Base-by-base conservation (phyloP, 2,888 invertebrate genomes). In the Limnephilus rhombicus region DNA sequence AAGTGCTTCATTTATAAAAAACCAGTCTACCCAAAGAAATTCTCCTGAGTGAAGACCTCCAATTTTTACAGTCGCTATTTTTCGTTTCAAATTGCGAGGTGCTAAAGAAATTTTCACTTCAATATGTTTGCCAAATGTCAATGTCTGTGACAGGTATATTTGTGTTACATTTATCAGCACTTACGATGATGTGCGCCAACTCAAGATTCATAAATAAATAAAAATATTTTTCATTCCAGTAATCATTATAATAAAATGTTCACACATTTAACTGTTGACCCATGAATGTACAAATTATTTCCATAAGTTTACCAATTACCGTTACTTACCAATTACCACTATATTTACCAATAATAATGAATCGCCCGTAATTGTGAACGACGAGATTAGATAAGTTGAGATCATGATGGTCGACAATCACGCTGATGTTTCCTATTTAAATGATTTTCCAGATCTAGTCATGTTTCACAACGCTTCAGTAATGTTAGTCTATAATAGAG, bases 391-490 rank as follows among this genome's bases (percentile, higher is more conserved):
- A 83, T 83, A 41, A 37, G 37, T 24, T 37, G 24, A 34, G 37
- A 83, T 37, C 41, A 34, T 41, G 83, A 41, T 34, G 83, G 24
- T 83, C 37, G 83, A 41, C n/a, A 18, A 41, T 41, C 24, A 34
- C 83, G 31, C 18, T 37, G 68, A 68, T 68, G 34, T 31, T 83
- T 31, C 13, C 41, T 37, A 9, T 34, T 83, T 37, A 83, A 83
- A 83, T 41, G 24, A 37, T 83, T 83, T 83, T 34, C 37, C 83
- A 83, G 83, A 83, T 37, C 24, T 83, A 83, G 83, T 83, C 24
- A 41, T 34, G 37, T 83, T 83, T 83, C 83, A n/a, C 83, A 83
- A 83, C 37, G 24, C 37, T 83, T 34, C 24, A 24, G 9, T 37
- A 41, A 83, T 34, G 37, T 82, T 18, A 31, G 34, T 83, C 34